Conservation (phyloP, 2,797 vertebrate genomes). For the Danio kyathit region DNA sequence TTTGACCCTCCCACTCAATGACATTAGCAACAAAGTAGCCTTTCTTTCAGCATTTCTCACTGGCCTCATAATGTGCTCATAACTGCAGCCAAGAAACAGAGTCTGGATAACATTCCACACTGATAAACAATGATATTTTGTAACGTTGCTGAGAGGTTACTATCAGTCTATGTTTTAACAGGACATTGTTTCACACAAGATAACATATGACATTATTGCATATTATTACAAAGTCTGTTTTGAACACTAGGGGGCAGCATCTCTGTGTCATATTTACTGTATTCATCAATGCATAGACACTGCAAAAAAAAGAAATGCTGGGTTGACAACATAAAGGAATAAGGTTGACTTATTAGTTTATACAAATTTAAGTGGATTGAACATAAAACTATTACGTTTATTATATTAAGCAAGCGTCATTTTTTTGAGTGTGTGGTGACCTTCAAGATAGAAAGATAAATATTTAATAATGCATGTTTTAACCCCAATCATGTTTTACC, state of each 20-base stretch:
- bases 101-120: slow-evolving; percentile 65
- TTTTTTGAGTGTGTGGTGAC: too few relatives aligned
- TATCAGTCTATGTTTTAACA: not conserved
- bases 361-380: too few relatives aligned
- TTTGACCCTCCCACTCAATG: slow-evolving; percentile 79
- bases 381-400: too few relatives aligned
- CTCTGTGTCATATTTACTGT: not conserved
- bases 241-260: slow-evolving; percentile 68
- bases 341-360: too few relatives aligned
- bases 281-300: too few relatives aligned
- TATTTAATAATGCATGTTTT: not conserved
- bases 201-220: slow-evolving; percentile 4
- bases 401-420: too few relatives aligned
- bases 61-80: slow-evolving; percentile 78
- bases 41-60: slow-evolving; percentile 72
- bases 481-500: not conserved
- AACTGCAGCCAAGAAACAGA: slow-evolving; percentile 67
- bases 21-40: slow-evolving; percentile 80
- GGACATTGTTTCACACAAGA: not conserved
- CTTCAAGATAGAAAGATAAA: not conserved
- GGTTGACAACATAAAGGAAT: too few relatives aligned
- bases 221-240: slow-evolving; percentile 7
- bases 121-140: slow-evolving; percentile 71
- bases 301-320: too few relatives aligned
- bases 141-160: slow-evolving; percentile 42